These are phyloP conservation scores for Apoderus coryli DNA, from an alignment of 2,888 invertebrate genomes.

Conservation along the genomic window DNA sequence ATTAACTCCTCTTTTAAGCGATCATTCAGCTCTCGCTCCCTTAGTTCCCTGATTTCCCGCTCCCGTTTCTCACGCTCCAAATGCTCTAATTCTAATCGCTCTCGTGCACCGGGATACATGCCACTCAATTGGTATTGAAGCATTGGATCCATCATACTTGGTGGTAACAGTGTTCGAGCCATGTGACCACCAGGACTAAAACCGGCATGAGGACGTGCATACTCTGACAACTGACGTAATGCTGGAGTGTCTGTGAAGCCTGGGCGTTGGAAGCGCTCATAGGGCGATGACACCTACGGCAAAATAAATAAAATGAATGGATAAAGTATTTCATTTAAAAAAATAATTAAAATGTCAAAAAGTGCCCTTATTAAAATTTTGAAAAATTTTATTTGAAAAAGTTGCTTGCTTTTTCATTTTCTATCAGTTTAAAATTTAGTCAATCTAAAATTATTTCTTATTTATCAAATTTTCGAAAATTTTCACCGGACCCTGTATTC, in stretches of 20 bases:
- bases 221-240: constrained; percentile 78
- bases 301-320: too few relatives aligned
- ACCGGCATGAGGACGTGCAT: constrained; percentile 84
- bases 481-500: too few relatives aligned
- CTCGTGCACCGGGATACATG: constrained; percentile 53
- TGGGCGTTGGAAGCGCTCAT: constrained; percentile 52
- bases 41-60: constrained; percentile 62
- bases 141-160: constrained; percentile 72
- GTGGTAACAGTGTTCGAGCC: constrained; percentile 33
- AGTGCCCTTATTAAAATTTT: too few relatives aligned
- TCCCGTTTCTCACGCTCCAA: constrained; percentile 57
- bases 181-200: constrained; percentile 43
- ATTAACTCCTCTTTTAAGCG: constrained; percentile 78
- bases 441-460: too few relatives aligned
- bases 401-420: too few relatives aligned
- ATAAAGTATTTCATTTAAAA: too few relatives aligned
- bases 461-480: too few relatives aligned
- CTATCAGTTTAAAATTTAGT: too few relatives aligned
- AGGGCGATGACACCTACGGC: constrained; percentile 44
- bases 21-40: constrained; percentile 69
- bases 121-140: constrained; percentile 63
- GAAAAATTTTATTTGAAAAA: too few relatives aligned
- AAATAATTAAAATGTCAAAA: too few relatives aligned
- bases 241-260: constrained; percentile 84
- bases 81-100: constrained; percentile 46